These are phyloP conservation scores for Macrobrachium nipponense DNA, from an alignment of 1,140 invertebrate species.

Conservation along the genomic window DNA sequence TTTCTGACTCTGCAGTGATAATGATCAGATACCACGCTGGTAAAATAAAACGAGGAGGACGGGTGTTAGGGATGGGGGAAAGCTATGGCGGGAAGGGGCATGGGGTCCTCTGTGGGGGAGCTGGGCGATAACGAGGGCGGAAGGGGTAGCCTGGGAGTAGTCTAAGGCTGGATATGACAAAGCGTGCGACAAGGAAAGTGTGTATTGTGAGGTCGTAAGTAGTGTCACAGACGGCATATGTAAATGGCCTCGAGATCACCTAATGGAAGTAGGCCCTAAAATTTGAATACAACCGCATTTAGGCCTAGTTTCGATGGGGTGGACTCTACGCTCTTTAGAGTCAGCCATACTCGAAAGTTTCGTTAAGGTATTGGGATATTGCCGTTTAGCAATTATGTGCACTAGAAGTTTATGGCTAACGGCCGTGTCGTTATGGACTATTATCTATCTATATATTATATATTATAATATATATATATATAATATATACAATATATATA, in stretches of 20 bases:
- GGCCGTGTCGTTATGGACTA: not conserved
- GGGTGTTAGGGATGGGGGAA: too few species aligned
- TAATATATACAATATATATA: constrained; percentile 24
- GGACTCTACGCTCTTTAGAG: not conserved
- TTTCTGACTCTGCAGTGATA: not conserved
- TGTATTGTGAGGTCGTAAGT: constrained; percentile 28
- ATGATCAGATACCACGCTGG: too few species aligned
- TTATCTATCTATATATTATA: not conserved
- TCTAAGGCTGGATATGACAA: too few species aligned
- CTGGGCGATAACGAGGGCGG: too few species aligned
- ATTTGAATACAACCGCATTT: constrained; percentile 57
- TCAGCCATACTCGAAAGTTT: not conserved
- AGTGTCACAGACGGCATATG: constrained; percentile 32
- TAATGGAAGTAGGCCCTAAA: constrained; percentile 53
- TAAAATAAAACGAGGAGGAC: too few species aligned
- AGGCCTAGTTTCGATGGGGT: constrained; percentile 29
- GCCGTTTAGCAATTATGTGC: too few species aligned
- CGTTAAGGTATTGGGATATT: too few species aligned
- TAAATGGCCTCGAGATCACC: constrained; percentile 37
- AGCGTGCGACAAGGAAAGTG: too few species aligned
- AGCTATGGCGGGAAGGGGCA: too few species aligned
- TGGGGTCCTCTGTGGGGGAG: too few species aligned
- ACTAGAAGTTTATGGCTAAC: not conserved
- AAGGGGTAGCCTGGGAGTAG: too few species aligned
- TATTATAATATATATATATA: not conserved